Percentiles rank a stretch among this genome's conserved stretches.
These are phyloP conservation scores for Apeltes quadracus DNA, from an alignment of 2,113 vertebrate species.

Conservation along the genomic window DNA sequence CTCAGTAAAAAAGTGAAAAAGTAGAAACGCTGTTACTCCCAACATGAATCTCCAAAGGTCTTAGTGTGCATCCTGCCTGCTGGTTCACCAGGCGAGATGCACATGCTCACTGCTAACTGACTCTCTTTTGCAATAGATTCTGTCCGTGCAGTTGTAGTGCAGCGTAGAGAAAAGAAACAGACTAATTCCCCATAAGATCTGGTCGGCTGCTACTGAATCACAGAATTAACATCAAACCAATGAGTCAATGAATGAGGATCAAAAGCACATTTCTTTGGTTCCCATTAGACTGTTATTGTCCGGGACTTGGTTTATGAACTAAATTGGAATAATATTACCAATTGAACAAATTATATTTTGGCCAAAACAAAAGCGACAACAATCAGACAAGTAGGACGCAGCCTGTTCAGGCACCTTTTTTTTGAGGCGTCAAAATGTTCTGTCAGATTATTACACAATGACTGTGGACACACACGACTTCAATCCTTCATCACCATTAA, in stretches of 20 bases:
- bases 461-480: not conserved
- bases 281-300: not conserved
- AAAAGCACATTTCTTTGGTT: conserved; percentile 26
- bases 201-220: conserved; percentile 27
- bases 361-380: not conserved
- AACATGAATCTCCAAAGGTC: not conserved
- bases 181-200: conserved; percentile 35
- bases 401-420: not conserved
- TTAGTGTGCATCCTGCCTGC: conserved; percentile 19
- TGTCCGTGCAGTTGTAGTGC: conserved; percentile 16
- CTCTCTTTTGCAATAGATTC: conserved; percentile 35
- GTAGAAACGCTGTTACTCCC: too few relatives aligned
- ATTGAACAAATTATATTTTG: not conserved
- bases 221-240: conserved; percentile 29
- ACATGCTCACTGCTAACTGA: conserved; percentile 42
- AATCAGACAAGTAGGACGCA: not conserved
- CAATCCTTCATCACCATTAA: not conserved
- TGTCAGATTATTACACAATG: not conserved
- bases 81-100: conserved; percentile 30
- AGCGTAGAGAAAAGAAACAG: conserved; percentile 17
- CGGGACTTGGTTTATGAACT: not conserved
- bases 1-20: too few relatives aligned
- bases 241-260: conserved; percentile 41
- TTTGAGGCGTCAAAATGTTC: not conserved
- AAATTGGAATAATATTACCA: not conserved